Conservation (phyloP, 2,797 vertebrate genomes). For the Artibeus lituratus region DNA sequence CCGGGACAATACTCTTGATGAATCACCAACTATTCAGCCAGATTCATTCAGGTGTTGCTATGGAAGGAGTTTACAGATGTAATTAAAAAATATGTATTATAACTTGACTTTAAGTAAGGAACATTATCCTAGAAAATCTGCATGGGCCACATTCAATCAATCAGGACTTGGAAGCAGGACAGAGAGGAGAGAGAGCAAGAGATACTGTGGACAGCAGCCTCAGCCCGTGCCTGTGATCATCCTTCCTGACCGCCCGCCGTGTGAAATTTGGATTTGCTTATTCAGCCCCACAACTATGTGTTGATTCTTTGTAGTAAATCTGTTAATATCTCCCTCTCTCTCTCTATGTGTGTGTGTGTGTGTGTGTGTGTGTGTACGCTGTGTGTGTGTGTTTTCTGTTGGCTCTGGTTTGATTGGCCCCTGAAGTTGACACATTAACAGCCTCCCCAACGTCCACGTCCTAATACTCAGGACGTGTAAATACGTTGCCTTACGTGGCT, state of each 20-base stretch:
- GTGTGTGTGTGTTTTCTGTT: background rate
- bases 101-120: background rate
- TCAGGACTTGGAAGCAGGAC: background rate
- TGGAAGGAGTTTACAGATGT: background rate
- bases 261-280: background rate
- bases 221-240: background rate
- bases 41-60: background rate
- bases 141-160: background rate
- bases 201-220: background rate
- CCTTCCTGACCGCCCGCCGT: background rate
- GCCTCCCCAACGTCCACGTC: background rate
- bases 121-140: background rate
- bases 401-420: background rate
- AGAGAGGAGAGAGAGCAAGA: background rate
- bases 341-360: background rate
- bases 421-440: background rate
- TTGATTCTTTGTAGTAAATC: background rate
- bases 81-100: background rate
- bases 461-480: background rate
- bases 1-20: background rate
- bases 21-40: background rate
- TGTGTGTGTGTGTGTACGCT: background rate
- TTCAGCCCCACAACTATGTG: background rate
- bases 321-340: background rate
- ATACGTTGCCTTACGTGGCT: background rate